Evolutionary conservation across 2,888 invertebrate species (phyloP).

Genomic region (Melieria picta): DNA sequence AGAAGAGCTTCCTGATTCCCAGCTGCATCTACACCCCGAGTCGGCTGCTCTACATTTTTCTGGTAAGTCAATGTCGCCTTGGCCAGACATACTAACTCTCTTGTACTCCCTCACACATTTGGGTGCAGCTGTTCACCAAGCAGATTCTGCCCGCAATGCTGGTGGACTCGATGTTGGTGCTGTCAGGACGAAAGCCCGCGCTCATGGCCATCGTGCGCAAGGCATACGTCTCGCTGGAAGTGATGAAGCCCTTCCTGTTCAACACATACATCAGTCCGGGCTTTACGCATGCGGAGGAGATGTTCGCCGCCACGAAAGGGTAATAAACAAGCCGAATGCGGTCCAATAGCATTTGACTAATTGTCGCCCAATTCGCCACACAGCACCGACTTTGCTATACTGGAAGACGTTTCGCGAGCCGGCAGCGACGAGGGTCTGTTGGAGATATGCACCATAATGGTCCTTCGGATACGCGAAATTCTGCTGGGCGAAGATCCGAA

Average conservation of each 20-base stretch:
- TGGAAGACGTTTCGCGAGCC: not conserved
- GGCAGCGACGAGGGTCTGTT: not conserved
- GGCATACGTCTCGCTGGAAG: slow-evolving; percentile 49
- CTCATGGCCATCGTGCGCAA: slow-evolving; percentile 53
- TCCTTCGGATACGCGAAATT: slow-evolving; percentile 31
- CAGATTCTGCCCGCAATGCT: slow-evolving; percentile 54
- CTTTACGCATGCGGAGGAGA: slow-evolving; percentile 37
- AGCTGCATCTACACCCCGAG: slow-evolving; percentile 17
- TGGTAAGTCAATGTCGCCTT: slow-evolving; percentile 29
- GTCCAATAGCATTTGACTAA: not conserved
- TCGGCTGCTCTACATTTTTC: slow-evolving; percentile 36
- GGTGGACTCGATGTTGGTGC: slow-evolving; percentile 46
- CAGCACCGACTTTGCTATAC: slow-evolving; percentile 34
- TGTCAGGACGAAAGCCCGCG: slow-evolving; percentile 48
- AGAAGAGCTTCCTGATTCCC: slow-evolving; percentile 40
- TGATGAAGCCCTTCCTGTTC: slow-evolving; percentile 55
- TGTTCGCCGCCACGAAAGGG: slow-evolving; percentile 41
- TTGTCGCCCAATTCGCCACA: not conserved
- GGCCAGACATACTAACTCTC: not conserved
- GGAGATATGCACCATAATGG: not conserved
- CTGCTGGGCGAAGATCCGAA: slow-evolving; percentile 37
- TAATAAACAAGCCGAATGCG: slow-evolving; percentile 28
- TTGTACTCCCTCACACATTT: not conserved
- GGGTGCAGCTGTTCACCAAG: slow-evolving; percentile 44
- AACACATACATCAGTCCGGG: slow-evolving; percentile 54